Conservation (phyloP, 2,113 vertebrate genomes). For the Brevimyrus niger region DNA sequence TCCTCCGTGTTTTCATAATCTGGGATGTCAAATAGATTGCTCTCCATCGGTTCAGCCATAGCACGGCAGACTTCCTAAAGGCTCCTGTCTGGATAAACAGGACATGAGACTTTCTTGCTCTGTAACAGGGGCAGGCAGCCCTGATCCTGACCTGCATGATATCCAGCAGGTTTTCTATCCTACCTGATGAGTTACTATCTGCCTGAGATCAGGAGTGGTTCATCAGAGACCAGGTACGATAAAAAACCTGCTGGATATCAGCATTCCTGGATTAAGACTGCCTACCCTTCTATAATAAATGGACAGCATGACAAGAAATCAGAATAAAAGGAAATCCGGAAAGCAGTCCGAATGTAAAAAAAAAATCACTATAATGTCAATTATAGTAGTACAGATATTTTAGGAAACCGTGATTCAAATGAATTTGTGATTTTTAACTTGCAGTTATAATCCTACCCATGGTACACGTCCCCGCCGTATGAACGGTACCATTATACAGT, state of each 20-base stretch:
- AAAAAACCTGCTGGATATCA: background rate
- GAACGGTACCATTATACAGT: background rate
- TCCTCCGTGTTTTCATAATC: constrained; percentile 68
- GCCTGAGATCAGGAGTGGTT: background rate
- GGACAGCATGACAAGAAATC: background rate
- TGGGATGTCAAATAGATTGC: constrained; percentile 52
- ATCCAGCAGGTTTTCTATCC: background rate
- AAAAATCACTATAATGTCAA: background rate
- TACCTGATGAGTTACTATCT: background rate
- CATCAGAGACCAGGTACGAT: background rate
- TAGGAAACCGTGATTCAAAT: background rate
- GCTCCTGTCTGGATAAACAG: constrained; percentile 14
- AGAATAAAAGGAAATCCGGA: background rate
- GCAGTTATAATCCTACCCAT: background rate
- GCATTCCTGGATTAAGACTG: background rate
- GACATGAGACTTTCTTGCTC: background rate
- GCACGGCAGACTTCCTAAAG: background rate
- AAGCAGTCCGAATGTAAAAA: background rate
- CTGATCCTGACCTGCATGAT: background rate
- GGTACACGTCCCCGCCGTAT: background rate
- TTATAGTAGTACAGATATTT: background rate
- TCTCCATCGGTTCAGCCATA: constrained; percentile 61
- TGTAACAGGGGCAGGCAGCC: background rate
- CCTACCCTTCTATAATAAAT: background rate
- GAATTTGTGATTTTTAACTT: background rate